A percentile compares a stretch with the other conserved stretches of the same genome.
Conservation (phyloP, 2,797 vertebrate genomes). For the Sorex maritimensis region DNA sequence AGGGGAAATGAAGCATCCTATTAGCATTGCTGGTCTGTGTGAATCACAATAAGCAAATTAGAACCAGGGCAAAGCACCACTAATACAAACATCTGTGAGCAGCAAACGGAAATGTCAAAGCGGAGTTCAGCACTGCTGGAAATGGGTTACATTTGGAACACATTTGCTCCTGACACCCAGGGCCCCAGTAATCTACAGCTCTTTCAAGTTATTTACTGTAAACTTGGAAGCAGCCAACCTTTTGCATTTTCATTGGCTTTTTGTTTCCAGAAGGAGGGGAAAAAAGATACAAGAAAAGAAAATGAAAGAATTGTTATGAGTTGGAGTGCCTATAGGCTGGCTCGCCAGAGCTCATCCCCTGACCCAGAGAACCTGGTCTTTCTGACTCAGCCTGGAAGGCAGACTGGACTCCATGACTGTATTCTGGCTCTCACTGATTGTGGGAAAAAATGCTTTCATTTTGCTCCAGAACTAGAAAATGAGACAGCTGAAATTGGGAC, state of each 20-base stretch:
- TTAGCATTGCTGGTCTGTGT: conserved; percentile 47
- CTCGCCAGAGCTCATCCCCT: background rate
- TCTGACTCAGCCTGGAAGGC: background rate
- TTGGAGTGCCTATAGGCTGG: conserved; percentile 3
- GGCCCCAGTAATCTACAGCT: conserved; percentile 71
- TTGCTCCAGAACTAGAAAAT: conserved; percentile 69
- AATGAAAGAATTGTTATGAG: conserved; percentile 75
- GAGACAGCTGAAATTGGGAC: conserved; percentile 63
- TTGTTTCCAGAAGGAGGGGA: conserved; percentile 71
- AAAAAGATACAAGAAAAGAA: conserved; percentile 81
- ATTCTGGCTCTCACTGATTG: conserved; percentile 48
- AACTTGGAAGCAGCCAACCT: conserved; percentile 83
- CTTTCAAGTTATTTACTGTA: conserved; percentile 82
- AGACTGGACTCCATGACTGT: background rate
- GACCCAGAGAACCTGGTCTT: conserved; percentile 37
- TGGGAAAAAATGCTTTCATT: conserved; percentile 77
- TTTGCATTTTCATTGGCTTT: conserved; percentile 79
- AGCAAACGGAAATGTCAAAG: conserved; percentile 79
- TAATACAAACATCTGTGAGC: conserved; percentile 66
- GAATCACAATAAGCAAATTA: conserved; percentile 82
- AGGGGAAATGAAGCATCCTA: conserved; percentile 71
- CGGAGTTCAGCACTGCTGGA: conserved; percentile 37
- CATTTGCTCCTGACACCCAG: conserved; percentile 81
- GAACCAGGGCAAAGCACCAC: conserved; percentile 3
- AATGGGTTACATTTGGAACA: conserved; percentile 84